These are phyloP conservation scores for Tapirus terrestris DNA, from an alignment of 2,113 vertebrate genomes.

Conservation along the genomic window DNA sequence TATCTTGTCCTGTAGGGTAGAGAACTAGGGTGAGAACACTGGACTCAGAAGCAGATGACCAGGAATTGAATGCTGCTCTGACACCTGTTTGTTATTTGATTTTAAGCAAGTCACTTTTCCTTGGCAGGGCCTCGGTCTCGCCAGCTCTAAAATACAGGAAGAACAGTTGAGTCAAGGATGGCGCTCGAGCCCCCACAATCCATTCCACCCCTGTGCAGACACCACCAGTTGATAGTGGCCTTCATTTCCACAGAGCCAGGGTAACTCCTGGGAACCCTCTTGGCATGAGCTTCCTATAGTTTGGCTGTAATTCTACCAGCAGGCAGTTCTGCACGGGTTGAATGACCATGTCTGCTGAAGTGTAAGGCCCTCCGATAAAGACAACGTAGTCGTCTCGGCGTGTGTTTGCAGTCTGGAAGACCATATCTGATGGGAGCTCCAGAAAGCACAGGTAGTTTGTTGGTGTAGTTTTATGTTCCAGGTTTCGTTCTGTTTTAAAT, in stretches of 20 bases:
- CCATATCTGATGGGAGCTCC: neutral
- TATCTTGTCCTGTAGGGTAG: neutral
- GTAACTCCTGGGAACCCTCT: neutral
- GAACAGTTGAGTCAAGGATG: neutral
- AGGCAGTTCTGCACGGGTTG: neutral
- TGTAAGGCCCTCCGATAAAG: neutral
- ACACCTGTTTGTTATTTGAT: neutral
- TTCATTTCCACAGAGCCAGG: neutral
- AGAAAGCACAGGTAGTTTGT: neutral
- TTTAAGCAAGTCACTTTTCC: neutral
- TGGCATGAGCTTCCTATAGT: neutral
- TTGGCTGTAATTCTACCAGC: neutral
- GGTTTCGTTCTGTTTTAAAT: neutral
- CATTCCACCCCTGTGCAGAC: neutral
- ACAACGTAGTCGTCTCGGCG: neutral
- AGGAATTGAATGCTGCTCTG: neutral
- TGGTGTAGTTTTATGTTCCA: neutral
- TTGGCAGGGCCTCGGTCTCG: neutral
- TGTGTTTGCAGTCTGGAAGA: neutral
- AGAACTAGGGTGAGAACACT: neutral
- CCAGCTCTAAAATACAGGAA: neutral
- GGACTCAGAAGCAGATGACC: neutral
- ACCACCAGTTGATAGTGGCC: neutral
- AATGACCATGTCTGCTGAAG: neutral
- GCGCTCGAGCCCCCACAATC: neutral